phyloP scores from a whole-genome alignment of 2,888 invertebrate species.

The Coelinius sp. region DNA sequence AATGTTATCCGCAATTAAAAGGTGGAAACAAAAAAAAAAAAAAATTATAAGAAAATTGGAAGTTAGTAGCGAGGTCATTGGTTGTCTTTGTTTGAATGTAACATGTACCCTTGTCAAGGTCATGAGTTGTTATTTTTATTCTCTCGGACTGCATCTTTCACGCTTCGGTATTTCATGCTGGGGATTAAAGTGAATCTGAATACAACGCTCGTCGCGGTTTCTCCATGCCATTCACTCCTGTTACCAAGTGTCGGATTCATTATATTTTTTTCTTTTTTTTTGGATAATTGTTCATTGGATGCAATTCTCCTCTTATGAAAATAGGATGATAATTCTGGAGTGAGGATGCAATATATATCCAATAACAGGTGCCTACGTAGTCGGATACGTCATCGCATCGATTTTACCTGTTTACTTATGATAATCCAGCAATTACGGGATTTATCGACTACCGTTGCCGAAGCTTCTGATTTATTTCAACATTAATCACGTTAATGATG shows the following conservation, averaged over 20 bases:
- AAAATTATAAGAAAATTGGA: not conserved
- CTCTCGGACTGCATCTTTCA: not conserved
- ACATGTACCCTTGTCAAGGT: not conserved
- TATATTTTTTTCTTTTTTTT: not conserved
- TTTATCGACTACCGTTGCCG: slow-evolving; percentile 67
- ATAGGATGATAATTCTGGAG: not conserved
- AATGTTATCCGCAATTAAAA: slow-evolving; percentile 7
- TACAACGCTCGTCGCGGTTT: not conserved
- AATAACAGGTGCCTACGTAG: slow-evolving; percentile 51
- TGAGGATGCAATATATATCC: slow-evolving; percentile 35
- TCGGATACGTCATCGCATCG: slow-evolving; percentile 55
- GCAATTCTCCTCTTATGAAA: not conserved
- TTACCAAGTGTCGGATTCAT: not conserved
- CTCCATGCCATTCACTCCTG: not conserved
- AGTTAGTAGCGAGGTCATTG: slow-evolving; percentile 1
- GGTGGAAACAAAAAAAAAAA: not conserved
- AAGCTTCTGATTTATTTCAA: slow-evolving; percentile 69
- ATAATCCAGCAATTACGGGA: slow-evolving; percentile 70
- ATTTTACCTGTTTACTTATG: slow-evolving; percentile 68
- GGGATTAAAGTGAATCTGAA: not conserved
- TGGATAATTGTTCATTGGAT: not conserved
- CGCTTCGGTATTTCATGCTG: slow-evolving; percentile 12
- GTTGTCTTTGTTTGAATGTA: not conserved
- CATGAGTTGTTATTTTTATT: not conserved
- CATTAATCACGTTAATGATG: slow-evolving; percentile 71